Base-by-base conservation (phyloP, 2,113 vertebrate genomes). In the Rhinopomastus cyanomelas region DNA sequence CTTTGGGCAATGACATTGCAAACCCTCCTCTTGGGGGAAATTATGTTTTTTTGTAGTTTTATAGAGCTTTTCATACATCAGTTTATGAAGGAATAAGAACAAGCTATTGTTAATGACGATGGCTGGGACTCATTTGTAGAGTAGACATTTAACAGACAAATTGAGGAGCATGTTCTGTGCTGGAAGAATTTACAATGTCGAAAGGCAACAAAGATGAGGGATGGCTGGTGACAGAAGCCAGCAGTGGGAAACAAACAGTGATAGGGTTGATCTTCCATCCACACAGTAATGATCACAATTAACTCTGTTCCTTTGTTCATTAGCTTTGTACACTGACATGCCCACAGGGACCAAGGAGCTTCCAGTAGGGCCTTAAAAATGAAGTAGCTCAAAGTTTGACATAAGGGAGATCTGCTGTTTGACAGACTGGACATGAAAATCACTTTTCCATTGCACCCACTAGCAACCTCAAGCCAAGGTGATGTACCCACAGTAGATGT, bases 81-180 rank as follows among this genome's bases (percentile, higher is more conserved):
- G 69, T 90, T 95, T 94, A 61, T 90, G 94, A 93, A 94, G 78
- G 81, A 87, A 87, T 87, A 93, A 96, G 90, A 76, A 66, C 49
- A 79, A 95, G 69, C 51, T 84, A 55, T 79, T 88, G 83, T 83
- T 94, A 94, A 94, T 91, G 88, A 94, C 77, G 77, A 59, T 91
- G 66, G 74, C 78, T 91, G 89, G 37, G 87, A 87, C 92, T 95
- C 60, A 69, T 92, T 91, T 94, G 80, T 72, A 86, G 80, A 61
- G 37, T 37, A 95, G 92, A 72, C 61, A 73, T 94, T 84, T 90
- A 95, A 88, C 81, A 94, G 93, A 66, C 89, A 84, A 90, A 95
- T 91, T 90, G 91, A 85, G 68, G 73, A 84, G 69, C 67, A 37
- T 88, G 48, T 73, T 95, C 55, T 84, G 55, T 44, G 46, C 74